Conservation (phyloP, 2,113 vertebrate species). For the Abramis brama region DNA sequence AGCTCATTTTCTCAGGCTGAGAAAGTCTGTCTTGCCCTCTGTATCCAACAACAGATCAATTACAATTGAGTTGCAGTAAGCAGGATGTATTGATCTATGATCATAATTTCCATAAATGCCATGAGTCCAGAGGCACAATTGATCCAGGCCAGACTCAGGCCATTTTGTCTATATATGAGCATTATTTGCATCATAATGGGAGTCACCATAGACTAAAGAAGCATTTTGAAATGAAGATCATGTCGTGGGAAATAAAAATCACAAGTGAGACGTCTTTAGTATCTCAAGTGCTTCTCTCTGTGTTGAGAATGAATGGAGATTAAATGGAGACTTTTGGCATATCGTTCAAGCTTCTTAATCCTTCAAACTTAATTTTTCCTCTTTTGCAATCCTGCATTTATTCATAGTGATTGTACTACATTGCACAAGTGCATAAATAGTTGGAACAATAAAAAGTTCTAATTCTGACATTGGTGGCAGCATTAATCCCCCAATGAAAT, state of each 20-base stretch:
- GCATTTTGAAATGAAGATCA: not conserved
- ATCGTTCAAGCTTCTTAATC: not conserved
- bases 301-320: not conserved
- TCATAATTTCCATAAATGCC: conserved; percentile 68
- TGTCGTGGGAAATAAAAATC: not conserved
- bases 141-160: conserved; percentile 65
- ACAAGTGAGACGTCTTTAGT: not conserved
- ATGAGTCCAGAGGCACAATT: conserved; percentile 64
- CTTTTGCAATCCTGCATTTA: not conserved
- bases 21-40: conserved; percentile 35
- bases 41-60: conserved; percentile 59
- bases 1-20: conserved; percentile 33
- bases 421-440: not conserved
- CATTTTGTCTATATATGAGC: conserved; percentile 64
- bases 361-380: not conserved
- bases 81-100: conserved; percentile 65
- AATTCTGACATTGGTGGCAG: not conserved
- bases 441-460: not conserved
- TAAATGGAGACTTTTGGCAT: not conserved
- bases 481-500: conserved; percentile 45
- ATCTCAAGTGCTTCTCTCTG: not conserved
- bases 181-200: conserved; percentile 57
- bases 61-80: conserved; percentile 70
- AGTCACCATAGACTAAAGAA: not conserved
- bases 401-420: not conserved